These are phyloP conservation scores for Aplodontia rufa DNA, from an alignment of 2,113 vertebrate genomes.

Conservation along the genomic window DNA sequence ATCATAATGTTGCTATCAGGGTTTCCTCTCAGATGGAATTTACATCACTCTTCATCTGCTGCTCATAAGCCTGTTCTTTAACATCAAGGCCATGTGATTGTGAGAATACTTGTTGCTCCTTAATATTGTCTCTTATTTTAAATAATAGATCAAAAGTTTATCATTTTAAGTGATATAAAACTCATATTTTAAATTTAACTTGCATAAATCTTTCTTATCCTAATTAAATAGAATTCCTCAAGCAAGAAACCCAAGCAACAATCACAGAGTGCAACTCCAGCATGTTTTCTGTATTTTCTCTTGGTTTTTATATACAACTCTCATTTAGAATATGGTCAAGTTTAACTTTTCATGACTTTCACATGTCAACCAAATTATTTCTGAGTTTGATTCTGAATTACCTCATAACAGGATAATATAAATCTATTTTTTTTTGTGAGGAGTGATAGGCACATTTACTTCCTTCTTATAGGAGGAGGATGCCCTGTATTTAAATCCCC, in stretches of 20 bases:
- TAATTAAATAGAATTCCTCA: slow-evolving; percentile 21
- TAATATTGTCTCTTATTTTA: neutral
- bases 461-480: neutral
- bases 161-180: too few species aligned
- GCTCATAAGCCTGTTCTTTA: neutral
- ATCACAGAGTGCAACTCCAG: neutral
- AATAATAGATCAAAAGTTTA: neutral
- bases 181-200: too few species aligned
- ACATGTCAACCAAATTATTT: neutral
- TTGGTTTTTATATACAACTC: neutral
- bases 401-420: neutral
- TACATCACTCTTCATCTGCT: neutral
- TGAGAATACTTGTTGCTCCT: neutral
- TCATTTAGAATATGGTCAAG: neutral
- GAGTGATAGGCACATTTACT: neutral
- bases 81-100: neutral
- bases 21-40: neutral
- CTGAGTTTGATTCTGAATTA: slow-evolving; percentile 1
- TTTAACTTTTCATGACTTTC: slow-evolving; percentile 33
- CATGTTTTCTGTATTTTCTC: neutral
- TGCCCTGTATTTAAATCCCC: neutral
- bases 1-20: neutral
- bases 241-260: neutral
- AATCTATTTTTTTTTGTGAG: neutral
- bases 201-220: neutral